Base-by-base conservation (phyloP, 92 coral and sea anemone species). In the Actinernus sp. region DNA sequence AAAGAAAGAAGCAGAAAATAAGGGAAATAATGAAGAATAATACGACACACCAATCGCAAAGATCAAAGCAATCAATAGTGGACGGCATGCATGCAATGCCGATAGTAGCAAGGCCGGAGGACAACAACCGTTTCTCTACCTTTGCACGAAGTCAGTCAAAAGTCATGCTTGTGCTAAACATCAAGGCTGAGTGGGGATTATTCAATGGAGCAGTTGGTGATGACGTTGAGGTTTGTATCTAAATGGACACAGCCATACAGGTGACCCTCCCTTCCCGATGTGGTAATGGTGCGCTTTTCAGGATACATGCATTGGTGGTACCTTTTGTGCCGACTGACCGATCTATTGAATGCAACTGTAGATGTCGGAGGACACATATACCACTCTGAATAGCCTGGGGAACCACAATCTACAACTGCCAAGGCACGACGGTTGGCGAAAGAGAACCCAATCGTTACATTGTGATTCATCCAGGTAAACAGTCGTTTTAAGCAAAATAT, bases 71-170 rank as follows among this genome's bases (percentile, higher is more conserved):
- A n/a, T n/a, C n/a, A n/a, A n/a, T n/a, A n/a, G n/a, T n/a, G n/a
- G n/a, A n/a, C n/a, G n/a, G n/a, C 72, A 61, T 61, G 64, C 64
- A 17, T 41, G 61, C 26, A 61, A 61, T 46, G 81, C 48, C 21
- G 72, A 61, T 45, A 73, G 81, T 27, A 73, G 63, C 53, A 74
- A 74, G 64, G 82, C 73, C 26, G 73, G 72, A 8, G 80, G 80
- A 37, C 13, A 55, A 46, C 19, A 55, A 24, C 58, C 65, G 17
- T 56, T 55, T 3, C 65, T 74, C 36, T 76, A 76, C 22, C 68
- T 76, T n/a, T n/a, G n/a, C n/a, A n/a, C n/a, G n/a, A n/a, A n/a
- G n/a, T n/a, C n/a, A n/a, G n/a, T n/a, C n/a, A n/a, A n/a, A n/a
- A n/a, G n/a, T n/a, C n/a, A n/a, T n/a, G n/a, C n/a, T n/a, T n/a